Conservation (phyloP, 2,113 vertebrate genomes). For the Pelecanus crispus region DNA sequence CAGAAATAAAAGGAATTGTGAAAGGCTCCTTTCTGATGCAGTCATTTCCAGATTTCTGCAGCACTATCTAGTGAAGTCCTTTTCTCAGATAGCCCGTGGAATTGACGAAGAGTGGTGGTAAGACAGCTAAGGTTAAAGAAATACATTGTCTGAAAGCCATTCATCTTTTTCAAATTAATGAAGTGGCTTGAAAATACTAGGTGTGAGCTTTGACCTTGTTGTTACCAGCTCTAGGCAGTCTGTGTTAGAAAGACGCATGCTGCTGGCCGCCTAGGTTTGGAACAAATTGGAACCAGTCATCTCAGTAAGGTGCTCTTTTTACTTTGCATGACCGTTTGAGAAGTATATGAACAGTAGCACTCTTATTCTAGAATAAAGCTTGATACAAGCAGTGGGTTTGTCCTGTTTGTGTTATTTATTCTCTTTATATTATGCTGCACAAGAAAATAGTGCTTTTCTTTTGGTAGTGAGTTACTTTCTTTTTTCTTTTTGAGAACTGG, state of each 20-base stretch:
- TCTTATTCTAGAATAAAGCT: not conserved
- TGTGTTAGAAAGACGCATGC: not conserved
- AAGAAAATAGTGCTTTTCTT: not conserved
- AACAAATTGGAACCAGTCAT: not conserved
- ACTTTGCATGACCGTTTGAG: not conserved
- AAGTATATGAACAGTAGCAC: not conserved
- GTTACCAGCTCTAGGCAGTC: not conserved
- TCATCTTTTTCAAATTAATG: not conserved
- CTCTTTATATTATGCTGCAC: not conserved
- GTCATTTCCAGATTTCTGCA: not conserved
- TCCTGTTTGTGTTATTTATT: not conserved
- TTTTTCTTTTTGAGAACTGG: not conserved
- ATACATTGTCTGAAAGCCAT: not conserved
- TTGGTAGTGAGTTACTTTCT: not conserved
- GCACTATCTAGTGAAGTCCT: not conserved
- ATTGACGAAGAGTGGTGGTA: not conserved
- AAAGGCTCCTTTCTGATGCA: not conserved
- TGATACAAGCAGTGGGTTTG: not conserved
- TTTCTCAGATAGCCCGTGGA: not conserved
- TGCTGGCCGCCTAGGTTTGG: not conserved
- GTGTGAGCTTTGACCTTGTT: not conserved
- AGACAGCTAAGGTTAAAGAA: not conserved
- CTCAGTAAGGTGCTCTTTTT: not conserved
- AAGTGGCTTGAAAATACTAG: not conserved
- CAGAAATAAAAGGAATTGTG: not conserved